phyloP scores from a whole-genome alignment of 2,113 vertebrate species.

The Alectura lathami region DNA sequence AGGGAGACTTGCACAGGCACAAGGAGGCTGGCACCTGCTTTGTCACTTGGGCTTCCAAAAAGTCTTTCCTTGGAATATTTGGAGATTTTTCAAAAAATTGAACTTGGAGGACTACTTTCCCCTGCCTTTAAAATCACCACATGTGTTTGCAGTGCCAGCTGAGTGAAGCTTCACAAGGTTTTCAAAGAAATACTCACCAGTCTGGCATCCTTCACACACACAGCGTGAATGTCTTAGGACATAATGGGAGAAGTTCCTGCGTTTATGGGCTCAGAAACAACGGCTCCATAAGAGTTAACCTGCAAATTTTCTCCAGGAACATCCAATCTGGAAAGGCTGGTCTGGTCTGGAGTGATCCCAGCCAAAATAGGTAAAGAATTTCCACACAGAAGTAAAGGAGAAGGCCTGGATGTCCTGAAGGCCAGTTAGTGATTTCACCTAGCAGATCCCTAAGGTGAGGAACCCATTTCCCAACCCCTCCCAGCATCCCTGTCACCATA shows the following conservation, averaged over 20 bases:
- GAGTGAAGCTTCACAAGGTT: neutral
- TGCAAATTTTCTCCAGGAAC: neutral
- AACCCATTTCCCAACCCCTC: neutral
- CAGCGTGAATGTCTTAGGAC: neutral
- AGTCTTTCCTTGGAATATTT: neutral
- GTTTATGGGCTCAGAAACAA: neutral
- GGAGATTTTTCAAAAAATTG: neutral
- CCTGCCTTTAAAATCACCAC: neutral
- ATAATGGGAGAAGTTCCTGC: neutral
- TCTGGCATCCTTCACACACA: neutral
- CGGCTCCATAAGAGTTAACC: neutral
- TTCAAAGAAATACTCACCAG: neutral
- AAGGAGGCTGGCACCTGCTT: neutral
- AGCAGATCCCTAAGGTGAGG: neutral
- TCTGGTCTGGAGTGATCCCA: neutral
- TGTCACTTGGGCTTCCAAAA: neutral
- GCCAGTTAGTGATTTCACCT: neutral
- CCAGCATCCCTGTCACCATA: neutral
- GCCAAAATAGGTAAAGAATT: neutral
- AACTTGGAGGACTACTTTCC: neutral
- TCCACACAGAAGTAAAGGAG: neutral
- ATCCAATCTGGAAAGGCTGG: fast-evolving
- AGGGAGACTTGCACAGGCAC: neutral
- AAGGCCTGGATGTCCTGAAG: neutral
- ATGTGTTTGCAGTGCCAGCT: neutral